Evolutionary conservation across 2,797 vertebrate species (phyloP).

Genomic region (Columba guinea): DNA sequence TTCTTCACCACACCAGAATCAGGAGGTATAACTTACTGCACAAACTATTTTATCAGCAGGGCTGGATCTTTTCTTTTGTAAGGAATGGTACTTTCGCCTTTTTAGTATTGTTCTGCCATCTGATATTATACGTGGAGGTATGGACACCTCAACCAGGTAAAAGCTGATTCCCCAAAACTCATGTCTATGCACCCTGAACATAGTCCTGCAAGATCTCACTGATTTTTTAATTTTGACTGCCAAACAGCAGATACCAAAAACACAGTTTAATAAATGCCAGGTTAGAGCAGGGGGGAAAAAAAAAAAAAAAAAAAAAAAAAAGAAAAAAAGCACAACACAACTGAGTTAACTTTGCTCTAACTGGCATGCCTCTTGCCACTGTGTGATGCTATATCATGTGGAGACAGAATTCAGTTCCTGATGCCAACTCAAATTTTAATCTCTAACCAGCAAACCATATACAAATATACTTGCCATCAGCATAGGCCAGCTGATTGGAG

Average conservation of each 20-base stretch:
- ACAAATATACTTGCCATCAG: not conserved
- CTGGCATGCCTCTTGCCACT: not conserved
- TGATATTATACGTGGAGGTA: not conserved
- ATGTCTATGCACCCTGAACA: fast-evolving
- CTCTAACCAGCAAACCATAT: not conserved
- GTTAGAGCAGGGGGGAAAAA: not conserved
- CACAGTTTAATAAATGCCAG: not conserved
- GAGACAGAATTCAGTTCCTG: not conserved
- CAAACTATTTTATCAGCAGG: no score
- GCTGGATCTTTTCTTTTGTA: not conserved
- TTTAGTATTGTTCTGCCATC: not conserved
- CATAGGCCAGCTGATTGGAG: no score
- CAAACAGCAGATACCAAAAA: not conserved
- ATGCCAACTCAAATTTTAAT: not conserved
- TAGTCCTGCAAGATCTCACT: not conserved
- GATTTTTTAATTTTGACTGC: not conserved
- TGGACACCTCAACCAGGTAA: not conserved
- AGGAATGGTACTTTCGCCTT: not conserved
- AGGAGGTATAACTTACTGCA: no score
- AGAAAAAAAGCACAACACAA: not conserved
- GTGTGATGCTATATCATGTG: fast-evolving
- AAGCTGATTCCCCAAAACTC: not conserved
- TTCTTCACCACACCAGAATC: not conserved
- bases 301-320: no score
- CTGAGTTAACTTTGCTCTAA: not conserved